These are phyloP conservation scores for Poecile atricapillus DNA, from an alignment of 2,113 vertebrate species.

Conservation along the genomic window DNA sequence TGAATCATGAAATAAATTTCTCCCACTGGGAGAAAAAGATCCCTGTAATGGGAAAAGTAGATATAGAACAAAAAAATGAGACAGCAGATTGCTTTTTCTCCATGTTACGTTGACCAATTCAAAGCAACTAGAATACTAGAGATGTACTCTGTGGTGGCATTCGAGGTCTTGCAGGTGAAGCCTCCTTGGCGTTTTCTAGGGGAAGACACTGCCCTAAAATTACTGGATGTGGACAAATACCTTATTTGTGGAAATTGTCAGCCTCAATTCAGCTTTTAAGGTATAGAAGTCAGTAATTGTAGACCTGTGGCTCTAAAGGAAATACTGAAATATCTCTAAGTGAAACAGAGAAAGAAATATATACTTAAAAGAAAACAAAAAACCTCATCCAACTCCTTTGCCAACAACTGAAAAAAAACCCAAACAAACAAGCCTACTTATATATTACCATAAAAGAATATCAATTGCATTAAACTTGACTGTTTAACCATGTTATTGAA, in stretches of 20 bases:
- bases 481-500: not conserved
- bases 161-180: not conserved
- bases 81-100: not conserved
- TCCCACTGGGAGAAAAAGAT: slow-evolving; percentile 39
- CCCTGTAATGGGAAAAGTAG: slow-evolving; percentile 36
- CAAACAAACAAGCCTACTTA: not conserved
- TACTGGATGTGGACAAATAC: not conserved
- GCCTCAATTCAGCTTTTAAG: not conserved
- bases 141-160: not conserved
- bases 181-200: not conserved
- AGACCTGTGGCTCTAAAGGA: not conserved
- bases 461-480: not conserved
- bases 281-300: not conserved
- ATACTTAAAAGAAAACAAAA: not conserved
- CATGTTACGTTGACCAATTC: not conserved
- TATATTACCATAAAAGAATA: not conserved
- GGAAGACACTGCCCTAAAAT: not conserved
- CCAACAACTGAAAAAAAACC: fast-evolving
- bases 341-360: not conserved
- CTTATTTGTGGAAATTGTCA: not conserved
- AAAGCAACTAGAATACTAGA: not conserved
- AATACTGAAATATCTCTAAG: not conserved
- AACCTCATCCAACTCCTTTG: not conserved
- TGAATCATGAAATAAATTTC: slow-evolving; percentile 38
- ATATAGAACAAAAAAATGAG: not conserved